phyloP scores from a whole-genome alignment of 2,888 invertebrate genomes.

The Oscheius sp. region DNA sequence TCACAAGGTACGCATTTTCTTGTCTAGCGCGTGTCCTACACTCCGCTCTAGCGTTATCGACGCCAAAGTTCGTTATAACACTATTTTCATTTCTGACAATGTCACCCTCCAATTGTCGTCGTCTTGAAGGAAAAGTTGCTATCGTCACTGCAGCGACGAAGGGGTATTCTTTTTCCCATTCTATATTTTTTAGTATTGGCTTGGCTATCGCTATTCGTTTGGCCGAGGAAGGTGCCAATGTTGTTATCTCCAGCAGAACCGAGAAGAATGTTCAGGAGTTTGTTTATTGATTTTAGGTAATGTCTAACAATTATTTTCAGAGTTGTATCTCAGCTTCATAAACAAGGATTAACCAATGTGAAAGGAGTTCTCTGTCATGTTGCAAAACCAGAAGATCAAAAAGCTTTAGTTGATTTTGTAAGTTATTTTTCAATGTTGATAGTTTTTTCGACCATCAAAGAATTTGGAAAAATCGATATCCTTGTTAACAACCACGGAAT shows the following conservation, averaged over 20 bases:
- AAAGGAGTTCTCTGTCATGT: conserved; percentile 89
- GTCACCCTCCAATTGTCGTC: conserved; percentile 42
- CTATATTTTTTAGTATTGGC: conserved; percentile 77
- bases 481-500: conserved; percentile 94
- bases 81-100: neutral
- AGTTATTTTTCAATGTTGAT: neutral
- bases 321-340: conserved; percentile 79
- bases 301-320: conserved; percentile 57
- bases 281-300: neutral
- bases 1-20: neutral
- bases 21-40: neutral
- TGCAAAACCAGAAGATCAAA: conserved; percentile 82
- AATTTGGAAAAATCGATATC: conserved; percentile 77
- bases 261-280: conserved; percentile 81
- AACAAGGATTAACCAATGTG: conserved; percentile 76
- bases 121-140: conserved; percentile 65
- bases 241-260: conserved; percentile 90
- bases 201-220: conserved; percentile 87
- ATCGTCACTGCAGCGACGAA: conserved; percentile 67
- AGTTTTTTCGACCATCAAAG: conserved; percentile 51
- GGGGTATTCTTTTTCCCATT: no score
- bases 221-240: conserved; percentile 87
- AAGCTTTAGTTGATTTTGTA: conserved; percentile 76
- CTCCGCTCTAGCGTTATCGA: conserved; percentile 26
- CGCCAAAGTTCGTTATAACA: neutral